Base-by-base conservation (phyloP, 2,113 vertebrate genomes). In the Coptodon rendalli region DNA sequence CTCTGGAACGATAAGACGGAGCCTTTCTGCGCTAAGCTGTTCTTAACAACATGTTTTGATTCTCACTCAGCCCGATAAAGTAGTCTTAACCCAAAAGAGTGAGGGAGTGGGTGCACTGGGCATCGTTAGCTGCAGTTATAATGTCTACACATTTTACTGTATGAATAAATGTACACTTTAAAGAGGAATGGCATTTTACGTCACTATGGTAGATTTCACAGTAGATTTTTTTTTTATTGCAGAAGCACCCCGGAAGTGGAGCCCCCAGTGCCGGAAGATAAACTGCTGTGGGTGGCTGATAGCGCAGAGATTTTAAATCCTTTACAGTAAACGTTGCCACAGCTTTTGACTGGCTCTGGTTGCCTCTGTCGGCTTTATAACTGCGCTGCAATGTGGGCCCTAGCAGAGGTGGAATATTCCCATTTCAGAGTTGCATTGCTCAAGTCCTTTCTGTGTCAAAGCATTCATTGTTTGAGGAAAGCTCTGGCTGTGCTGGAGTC, bases 381-480 rank as follows among this genome's bases (percentile, higher is more conserved):
- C 43, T 73, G 56, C 16, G 82, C 86, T 90, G 81, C 88, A 87
- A 86, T 85, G 85, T 89, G 84, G 89, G 68, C 89, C 80, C 11
- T 17, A 57, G 86, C 71, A 91, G 59, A 91, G 89, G 82, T 87
- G 86, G 56, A 89, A 84, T 88, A 88, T 86, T 87, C 81, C 82
- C 68, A 63, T 91, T 90, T 81, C 53, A 86, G 78, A 90, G 85
- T 57, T 68, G 83, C 71, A 82, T 31, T 73, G 53, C 87, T 91
- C 87, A 86, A 85, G 89, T 90, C 84, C 86, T 84, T 89, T 81
- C 84, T 40, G 36, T 43, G 54, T 92, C 84, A 94, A 86, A 89
- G 91, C 87, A 22, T 57, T 82, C 56, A 90, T 92, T 92, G 89
- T 91, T 83, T 83, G 87, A 87, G 79, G 54, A 89, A 84, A 71